These are phyloP conservation scores for Nerophis ophidion DNA, from an alignment of 2,113 vertebrate species.

Conservation along the genomic window DNA sequence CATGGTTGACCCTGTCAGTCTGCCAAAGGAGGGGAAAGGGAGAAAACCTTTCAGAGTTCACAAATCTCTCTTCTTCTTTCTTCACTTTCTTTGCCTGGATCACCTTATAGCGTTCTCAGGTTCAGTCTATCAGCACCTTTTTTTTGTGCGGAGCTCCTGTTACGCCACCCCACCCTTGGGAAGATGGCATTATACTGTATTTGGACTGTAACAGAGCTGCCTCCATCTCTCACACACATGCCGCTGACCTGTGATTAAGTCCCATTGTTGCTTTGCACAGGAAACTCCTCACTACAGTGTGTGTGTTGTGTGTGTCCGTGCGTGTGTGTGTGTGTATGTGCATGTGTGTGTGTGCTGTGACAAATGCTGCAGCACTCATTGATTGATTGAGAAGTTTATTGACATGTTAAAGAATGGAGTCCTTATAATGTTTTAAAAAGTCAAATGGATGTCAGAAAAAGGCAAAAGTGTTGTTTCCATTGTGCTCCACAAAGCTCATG, in stretches of 20 bases:
- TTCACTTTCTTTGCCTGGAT: conserved; percentile 53
- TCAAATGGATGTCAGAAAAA: too few species aligned
- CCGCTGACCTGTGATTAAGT: conserved; percentile 72
- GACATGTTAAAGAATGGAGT: too few species aligned
- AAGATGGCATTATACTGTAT: conserved; percentile 71
- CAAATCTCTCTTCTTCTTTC: conserved; percentile 38
- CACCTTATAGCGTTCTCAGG: conserved; percentile 60
- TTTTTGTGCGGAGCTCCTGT: conserved; percentile 55
- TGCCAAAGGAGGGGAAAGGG: conserved; percentile 31
- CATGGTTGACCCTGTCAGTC: conserved; percentile 16
- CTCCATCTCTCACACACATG: conserved; percentile 66
- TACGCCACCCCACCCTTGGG: conserved; percentile 65
- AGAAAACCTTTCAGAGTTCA: conserved; percentile 48
- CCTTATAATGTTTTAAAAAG: too few species aligned
- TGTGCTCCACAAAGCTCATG: conserved; percentile 23
- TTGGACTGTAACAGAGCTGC: conserved; percentile 68
- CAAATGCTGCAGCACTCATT: conserved; percentile 43
- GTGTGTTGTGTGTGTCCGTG: too few species aligned
- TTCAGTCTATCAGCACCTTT: conserved; percentile 66
- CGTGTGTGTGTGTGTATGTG: conserved; percentile 49
- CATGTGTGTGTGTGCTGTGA: conserved; percentile 31
- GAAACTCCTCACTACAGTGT: conserved; percentile 53
- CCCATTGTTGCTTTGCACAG: conserved; percentile 61
- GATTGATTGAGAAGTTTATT: too few species aligned
- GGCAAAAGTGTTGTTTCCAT: too few species aligned